Evolutionary conservation across 2,797 vertebrate genomes (phyloP), one percentile per base, ranked within the genome.

Genomic region (Philypnodon macrostomus): DNA sequence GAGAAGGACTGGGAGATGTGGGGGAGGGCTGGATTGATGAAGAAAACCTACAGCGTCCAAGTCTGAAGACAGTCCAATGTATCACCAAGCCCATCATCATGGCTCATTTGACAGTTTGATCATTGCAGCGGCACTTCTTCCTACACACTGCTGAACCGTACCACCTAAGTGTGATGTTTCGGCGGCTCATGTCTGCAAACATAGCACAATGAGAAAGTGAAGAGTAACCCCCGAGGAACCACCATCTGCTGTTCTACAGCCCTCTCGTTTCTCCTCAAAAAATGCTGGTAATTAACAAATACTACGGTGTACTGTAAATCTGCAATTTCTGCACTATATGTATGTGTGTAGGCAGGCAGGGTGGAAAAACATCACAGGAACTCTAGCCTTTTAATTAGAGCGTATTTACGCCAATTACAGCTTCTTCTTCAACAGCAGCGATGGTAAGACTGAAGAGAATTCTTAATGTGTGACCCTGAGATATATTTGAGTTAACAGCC

Each of bases 381-480:
- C 72, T 70, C 61, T 63, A 73, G 58, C 39, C 44, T 70, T 60
- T 75, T 84, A 85, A 87, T 87, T 82, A 84, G 68, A 61, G 62
- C 52, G 31, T 81, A 80, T 88, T 86, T 80, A 78, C 73, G 72
- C 73, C 76, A 78, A 84, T 85, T 85, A 81, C 70, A 69, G 53
- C 63, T 53, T 66, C 58, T 70, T 64, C 51, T 70, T 55, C 48
- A 53, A 33, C 15, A 2, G 71, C 66, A 52, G 38, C 55, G 46
- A 53, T n/a, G n/a, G 55, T 73, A 58, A 74, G 63, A 65, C 67
- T 81, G n/a, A n/a, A n/a, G n/a, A n/a, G 41, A 83, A 82, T 83
- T 75, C 52, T 77, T 79, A 80, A 84, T 85, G 57, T 67, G 42
- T 75, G 73, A 81, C 70, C 72, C 73, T 68, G 64, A 73, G 73